Percentiles rank a stretch among this genome's conserved stretches.
These are phyloP conservation scores for Oxystoma pomonae DNA, from an alignment of 2,888 invertebrate genomes.

Conservation along the genomic window DNA sequence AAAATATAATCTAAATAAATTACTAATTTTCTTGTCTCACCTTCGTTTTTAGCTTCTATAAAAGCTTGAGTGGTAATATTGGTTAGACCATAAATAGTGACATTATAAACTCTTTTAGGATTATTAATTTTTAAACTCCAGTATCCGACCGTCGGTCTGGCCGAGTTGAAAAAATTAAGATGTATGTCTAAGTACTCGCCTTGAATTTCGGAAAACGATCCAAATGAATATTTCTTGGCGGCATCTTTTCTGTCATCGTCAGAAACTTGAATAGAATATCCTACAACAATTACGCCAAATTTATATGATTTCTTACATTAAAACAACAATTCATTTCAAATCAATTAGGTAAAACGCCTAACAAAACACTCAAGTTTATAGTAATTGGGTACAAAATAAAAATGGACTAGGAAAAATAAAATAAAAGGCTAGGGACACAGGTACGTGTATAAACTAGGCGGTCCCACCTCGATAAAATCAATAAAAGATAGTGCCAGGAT, in stretches of 20 bases:
- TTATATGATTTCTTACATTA: no score
- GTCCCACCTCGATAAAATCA: no score
- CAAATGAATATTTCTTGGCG: slow-evolving; percentile 43
- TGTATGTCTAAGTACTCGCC: slow-evolving; percentile 30
- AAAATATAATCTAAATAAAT: background rate
- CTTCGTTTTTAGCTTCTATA: slow-evolving; percentile 16
- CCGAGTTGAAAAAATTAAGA: slow-evolving; percentile 31
- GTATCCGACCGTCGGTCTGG: slow-evolving; percentile 32
- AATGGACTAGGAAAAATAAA: no score
- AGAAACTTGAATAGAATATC: slow-evolving; percentile 51
- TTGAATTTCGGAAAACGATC: slow-evolving; percentile 31
- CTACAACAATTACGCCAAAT: no score
- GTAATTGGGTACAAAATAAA: no score
- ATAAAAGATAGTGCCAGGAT: no score
- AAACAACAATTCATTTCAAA: no score
- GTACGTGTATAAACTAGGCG: no score
- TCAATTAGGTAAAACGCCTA: background rate
- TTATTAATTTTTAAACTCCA: slow-evolving; percentile 37
- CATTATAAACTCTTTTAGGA: slow-evolving; percentile 33
- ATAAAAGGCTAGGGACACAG: no score
- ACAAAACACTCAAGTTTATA: no score
- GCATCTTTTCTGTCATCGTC: slow-evolving; percentile 48
- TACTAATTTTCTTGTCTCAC: slow-evolving; percentile 10
- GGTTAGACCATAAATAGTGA: slow-evolving; percentile 37
- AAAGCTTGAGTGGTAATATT: slow-evolving; percentile 29